These are phyloP conservation scores for Pelodiscus sinensis DNA, from an alignment of 2,113 vertebrate genomes.

Conservation along the genomic window DNA sequence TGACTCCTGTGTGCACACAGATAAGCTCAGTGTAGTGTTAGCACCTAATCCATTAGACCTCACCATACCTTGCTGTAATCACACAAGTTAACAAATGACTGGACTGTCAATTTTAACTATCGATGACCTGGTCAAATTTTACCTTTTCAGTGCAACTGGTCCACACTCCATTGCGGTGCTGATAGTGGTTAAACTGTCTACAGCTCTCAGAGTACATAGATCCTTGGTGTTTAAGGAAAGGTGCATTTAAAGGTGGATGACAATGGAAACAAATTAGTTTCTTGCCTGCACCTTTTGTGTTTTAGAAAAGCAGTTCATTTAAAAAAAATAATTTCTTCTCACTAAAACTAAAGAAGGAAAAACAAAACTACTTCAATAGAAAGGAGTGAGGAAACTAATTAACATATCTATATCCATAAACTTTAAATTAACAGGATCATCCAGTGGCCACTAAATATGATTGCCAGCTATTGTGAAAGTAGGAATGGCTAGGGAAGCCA, in stretches of 20 bases:
- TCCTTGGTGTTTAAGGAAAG: background rate
- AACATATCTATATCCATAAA: background rate
- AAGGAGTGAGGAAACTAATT: background rate
- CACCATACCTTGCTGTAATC: background rate
- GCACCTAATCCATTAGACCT: accelerated
- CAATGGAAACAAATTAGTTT: background rate
- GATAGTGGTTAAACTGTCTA: background rate
- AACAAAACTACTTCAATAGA: background rate
- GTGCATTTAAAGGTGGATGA: background rate
- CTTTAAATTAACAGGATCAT: background rate
- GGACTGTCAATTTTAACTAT: background rate
- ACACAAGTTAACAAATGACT: accelerated
- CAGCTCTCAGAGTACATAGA: background rate
- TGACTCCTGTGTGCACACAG: background rate
- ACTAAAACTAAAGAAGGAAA: background rate
- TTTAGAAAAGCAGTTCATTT: background rate
- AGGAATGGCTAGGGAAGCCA: background rate
- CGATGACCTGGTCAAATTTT: background rate
- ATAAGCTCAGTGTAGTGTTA: background rate
- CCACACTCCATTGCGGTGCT: background rate
- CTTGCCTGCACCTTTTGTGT: background rate
- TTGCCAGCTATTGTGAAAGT: background rate
- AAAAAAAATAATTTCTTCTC: background rate
- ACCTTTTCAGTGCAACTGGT: background rate
- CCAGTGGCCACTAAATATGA: background rate